Conservation (phyloP, 2,113 vertebrate species). For the Muntiacus reevesi region DNA sequence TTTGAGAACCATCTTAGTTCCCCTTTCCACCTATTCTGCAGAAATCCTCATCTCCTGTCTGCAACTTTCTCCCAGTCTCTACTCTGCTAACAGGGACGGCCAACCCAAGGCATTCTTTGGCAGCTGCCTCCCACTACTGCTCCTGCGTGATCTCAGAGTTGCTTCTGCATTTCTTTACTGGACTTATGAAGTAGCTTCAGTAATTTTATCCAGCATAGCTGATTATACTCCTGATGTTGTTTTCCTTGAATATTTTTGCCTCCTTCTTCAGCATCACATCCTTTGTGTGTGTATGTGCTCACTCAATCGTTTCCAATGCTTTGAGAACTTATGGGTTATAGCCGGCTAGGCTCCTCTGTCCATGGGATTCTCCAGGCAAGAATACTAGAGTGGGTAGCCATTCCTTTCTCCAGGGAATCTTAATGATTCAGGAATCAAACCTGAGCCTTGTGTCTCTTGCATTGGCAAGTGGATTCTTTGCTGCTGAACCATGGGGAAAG, state of each 20-base stretch:
- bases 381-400: background rate
- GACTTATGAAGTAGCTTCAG: background rate
- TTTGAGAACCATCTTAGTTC: background rate
- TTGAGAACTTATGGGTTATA: background rate
- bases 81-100: background rate
- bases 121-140: background rate
- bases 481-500: background rate
- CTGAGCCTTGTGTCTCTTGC: background rate
- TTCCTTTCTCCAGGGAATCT: background rate
- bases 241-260: background rate
- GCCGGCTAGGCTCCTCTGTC: background rate
- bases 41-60: background rate
- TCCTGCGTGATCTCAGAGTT: too few relatives aligned
- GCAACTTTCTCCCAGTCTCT: background rate
- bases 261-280: background rate
- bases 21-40: background rate
- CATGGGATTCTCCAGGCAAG: background rate
- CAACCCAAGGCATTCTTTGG: accelerated
- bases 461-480: background rate
- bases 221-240: background rate
- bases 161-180: background rate
- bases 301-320: background rate
- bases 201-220: background rate
- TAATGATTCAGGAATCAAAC: background rate
- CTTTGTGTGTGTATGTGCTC: background rate